Base-by-base conservation (phyloP, 2,797 vertebrate species). In the Melanogrammus aeglefinus region DNA sequence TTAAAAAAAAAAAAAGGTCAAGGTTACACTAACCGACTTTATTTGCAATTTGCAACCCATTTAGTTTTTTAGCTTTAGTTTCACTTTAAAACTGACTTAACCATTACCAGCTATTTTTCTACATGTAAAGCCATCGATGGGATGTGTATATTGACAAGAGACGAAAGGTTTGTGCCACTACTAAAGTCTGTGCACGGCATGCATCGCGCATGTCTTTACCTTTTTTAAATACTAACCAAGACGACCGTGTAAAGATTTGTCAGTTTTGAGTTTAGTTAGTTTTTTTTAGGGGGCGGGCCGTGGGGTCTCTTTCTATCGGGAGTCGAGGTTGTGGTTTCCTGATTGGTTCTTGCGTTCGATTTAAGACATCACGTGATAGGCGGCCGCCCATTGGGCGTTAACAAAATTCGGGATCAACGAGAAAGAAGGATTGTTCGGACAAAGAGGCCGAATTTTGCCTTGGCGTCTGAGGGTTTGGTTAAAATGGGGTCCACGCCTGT, bases 401-500 rank as follows among this genome's bases (percentile, higher is more conserved):
- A 24, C n/a, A n/a, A 66, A 63, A 24, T 63, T 63, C 57, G n/a
- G 57, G 57, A n/a, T 63, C 24, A n/a, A 63, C 6, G n/a, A 8
- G 18, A n/a, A 21, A 57, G 51, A 24, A 24, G 21, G 31, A 21
- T 63, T 24, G n/a, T 21, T 63, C 57, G 16, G n/a, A 63, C 57
- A 33, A 71, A 71, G 69, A 33, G 31, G 69, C 9, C 6, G 21
- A 12, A 6, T 71, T 71, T 33, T 86, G 86, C 83, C 31, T 89
- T 84, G 78, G 77, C 74, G 83, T 85, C 88, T 91, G 86, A 86
- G 90, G 86, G 86, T 81, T 81, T 85, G 88, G 83, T 80, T 80
- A 90, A 86, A 85, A 86, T 63, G 82, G 80, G 90, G 81, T 39
- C 78, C 81, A 81, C 79, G 85, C 38, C 81, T 29, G 74, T 77